Percentiles rank a stretch among this genome's conserved stretches.
Conservation (phyloP, 2,113 vertebrate species). For the Dasyprocta punctata region DNA sequence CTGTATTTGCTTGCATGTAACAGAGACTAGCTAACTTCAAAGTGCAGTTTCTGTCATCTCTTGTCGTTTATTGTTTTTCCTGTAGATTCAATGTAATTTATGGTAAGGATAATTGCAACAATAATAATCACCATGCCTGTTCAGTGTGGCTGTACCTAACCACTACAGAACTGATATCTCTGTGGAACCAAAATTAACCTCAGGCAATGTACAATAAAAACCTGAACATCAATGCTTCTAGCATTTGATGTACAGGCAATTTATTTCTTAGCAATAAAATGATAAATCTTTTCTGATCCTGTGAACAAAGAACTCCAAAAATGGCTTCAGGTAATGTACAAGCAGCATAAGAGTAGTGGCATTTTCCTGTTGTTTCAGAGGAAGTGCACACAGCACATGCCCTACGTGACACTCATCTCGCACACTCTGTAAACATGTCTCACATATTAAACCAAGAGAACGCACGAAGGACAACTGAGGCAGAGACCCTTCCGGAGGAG, state of each 20-base stretch:
- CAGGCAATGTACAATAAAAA: neutral
- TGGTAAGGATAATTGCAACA: neutral
- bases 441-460: neutral
- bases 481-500: neutral
- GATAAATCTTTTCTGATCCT: neutral
- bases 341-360: neutral
- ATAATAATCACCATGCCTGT: neutral
- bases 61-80: neutral
- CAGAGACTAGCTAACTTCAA: neutral
- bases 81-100: neutral
- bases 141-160: neutral
- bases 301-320: neutral
- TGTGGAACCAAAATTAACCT: neutral
- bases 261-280: neutral
- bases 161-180: neutral
- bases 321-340: neutral
- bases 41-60: neutral
- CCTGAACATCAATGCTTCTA: neutral
- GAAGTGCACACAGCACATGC: neutral
- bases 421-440: neutral
- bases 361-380: neutral
- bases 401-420: neutral
- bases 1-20: neutral
- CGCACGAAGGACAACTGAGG: neutral
- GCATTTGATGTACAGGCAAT: neutral